Percentiles rank a stretch among this genome's conserved stretches.
These are phyloP conservation scores for Dryobates pubescens DNA, from an alignment of 2,797 vertebrate genomes.

Conservation along the genomic window DNA sequence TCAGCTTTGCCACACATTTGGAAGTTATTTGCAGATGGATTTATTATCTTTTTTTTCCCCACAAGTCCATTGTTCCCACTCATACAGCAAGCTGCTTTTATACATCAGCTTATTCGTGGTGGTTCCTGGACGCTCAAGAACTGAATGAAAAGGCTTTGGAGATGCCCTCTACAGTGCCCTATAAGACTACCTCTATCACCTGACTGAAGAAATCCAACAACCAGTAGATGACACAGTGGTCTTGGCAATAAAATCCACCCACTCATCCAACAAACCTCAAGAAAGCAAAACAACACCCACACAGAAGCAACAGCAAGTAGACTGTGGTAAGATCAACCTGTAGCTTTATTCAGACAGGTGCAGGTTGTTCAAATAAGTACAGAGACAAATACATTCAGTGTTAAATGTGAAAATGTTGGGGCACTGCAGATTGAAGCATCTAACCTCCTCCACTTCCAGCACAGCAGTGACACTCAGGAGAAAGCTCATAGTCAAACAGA, in stretches of 20 bases:
- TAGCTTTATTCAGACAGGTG: background rate
- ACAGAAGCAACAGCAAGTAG: background rate
- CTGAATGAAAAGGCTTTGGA: background rate
- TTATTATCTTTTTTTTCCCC: background rate
- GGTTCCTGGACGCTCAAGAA: background rate
- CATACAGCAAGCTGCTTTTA: background rate
- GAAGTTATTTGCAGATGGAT: background rate
- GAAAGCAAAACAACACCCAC: background rate
- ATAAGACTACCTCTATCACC: background rate
- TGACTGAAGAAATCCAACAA: background rate
- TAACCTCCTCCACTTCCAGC: slow-evolving; percentile 21
- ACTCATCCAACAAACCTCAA: background rate
- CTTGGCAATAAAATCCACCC: background rate
- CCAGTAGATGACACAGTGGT: background rate
- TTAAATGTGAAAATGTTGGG: background rate
- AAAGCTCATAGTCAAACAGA: slow-evolving; percentile 72
- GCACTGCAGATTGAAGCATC: background rate
- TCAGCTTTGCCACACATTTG: background rate
- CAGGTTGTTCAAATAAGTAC: background rate
- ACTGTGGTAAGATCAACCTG: background rate
- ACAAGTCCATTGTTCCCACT: background rate
- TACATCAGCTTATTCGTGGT: background rate
- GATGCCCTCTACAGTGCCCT: background rate
- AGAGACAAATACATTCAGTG: background rate
- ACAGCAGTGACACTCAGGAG: slow-evolving; percentile 45